Percentiles rank a stretch among this genome's conserved stretches.
Conservation (phyloP, 2,888 invertebrate species). For the Autographa pulchrina region DNA sequence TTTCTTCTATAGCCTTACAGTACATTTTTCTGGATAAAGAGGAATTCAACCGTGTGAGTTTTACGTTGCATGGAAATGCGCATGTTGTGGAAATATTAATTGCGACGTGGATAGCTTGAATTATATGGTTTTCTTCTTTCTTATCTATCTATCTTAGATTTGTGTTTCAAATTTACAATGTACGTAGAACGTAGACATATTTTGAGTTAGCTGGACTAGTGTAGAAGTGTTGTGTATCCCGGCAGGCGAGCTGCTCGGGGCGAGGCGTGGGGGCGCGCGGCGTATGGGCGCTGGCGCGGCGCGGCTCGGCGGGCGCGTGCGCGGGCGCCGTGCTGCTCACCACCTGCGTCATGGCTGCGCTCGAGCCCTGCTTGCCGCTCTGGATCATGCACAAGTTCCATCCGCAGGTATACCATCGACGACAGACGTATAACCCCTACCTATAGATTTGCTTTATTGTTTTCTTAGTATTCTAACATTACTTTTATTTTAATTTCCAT, state of each 20-base stretch:
- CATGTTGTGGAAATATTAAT: neutral
- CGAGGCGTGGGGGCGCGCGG: slow-evolving; percentile 40
- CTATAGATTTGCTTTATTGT: no score
- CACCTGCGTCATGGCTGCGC: slow-evolving; percentile 82
- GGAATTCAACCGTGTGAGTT: slow-evolving; percentile 73
- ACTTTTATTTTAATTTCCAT: no score
- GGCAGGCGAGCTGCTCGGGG: slow-evolving; percentile 19
- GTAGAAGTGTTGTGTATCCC: no score
- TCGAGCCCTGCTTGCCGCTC: slow-evolving; percentile 83
- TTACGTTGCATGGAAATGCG: neutral
- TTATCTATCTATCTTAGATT: no score
- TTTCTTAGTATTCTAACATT: no score
- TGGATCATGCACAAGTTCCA: slow-evolving; percentile 78
- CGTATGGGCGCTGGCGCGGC: slow-evolving; percentile 52
- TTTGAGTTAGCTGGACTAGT: no score
- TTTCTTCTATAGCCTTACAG: slow-evolving; percentile 72
- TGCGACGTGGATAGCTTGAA: neutral
- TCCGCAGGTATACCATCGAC: slow-evolving; percentile 52
- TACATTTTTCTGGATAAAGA: slow-evolving; percentile 72
- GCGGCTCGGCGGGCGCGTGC: slow-evolving; percentile 70
- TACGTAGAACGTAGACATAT: no score
- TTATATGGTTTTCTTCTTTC: no score
- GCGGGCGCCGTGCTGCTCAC: slow-evolving; percentile 81
- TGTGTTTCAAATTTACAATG: no score
- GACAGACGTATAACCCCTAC: neutral